Evolutionary conservation across 2,797 vertebrate genomes (phyloP).

Genomic region (Trachurus trachurus): DNA sequence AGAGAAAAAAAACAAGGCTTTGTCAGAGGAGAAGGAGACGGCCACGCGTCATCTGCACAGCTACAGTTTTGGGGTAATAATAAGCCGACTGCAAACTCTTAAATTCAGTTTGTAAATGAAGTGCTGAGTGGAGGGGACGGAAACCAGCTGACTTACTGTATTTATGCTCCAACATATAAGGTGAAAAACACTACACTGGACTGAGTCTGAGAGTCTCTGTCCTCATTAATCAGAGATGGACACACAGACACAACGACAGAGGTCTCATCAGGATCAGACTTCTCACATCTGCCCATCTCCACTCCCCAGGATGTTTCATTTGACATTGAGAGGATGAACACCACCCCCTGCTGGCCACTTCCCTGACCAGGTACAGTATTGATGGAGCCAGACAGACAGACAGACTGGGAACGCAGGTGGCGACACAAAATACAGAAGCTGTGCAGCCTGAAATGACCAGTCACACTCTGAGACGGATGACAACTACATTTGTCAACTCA

Average conservation of each 20-base stretch:
- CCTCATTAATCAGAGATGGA: neutral
- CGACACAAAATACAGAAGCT: constrained; percentile 53
- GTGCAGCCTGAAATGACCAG: constrained; percentile 27
- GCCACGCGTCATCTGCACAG: constrained; percentile 42
- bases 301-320: constrained; percentile 13
- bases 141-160: constrained; percentile 4
- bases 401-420: constrained; percentile 54
- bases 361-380: constrained; percentile 48
- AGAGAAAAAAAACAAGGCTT: constrained; percentile 52
- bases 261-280: constrained; percentile 28
- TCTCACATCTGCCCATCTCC: constrained; percentile 28
- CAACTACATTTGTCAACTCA: constrained; percentile 56
- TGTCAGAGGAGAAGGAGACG: constrained; percentile 39
- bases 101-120: constrained; percentile 49
- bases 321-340: constrained; percentile 64
- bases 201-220: neutral
- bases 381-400: neutral
- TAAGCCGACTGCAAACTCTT: constrained; percentile 41
- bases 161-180: neutral
- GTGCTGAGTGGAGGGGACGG: constrained; percentile 27
- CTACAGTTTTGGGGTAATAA: constrained; percentile 53
- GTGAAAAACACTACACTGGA: neutral
- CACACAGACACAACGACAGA: constrained; percentile 5
- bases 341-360: constrained; percentile 66
- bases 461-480: constrained; percentile 56